Base-by-base conservation (phyloP, 2,797 vertebrate species). In the Tragelaphus oryx region DNA sequence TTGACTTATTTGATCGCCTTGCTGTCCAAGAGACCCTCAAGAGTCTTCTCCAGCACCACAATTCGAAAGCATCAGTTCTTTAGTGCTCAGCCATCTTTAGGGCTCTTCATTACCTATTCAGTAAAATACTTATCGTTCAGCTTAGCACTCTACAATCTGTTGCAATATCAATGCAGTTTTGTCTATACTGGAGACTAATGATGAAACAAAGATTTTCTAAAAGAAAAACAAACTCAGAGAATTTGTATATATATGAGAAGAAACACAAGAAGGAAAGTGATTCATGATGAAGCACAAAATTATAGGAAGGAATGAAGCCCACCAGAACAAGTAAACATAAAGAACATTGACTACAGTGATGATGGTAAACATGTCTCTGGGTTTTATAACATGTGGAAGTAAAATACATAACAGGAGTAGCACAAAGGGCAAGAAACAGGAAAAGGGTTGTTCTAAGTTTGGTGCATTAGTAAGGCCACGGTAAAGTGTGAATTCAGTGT, bases 251-350 rank as follows among this genome's bases (percentile, higher is more conserved):
- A 44, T 12, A 60, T 48, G 74, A 37, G 79, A 54, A 80, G 11
- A 90, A 94, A n/a, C 85, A 80, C 4, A 93, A 54, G n/a, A 84
- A 74, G 28, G 18, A 91, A 84, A 94, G 84, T 59, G 5, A 87
- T 48, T 30, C 41, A 83, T 17, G 6, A 37, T 87, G 48, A 87
- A 84, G 18, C 37, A 94, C 6, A 57, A 50, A 90, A 48, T 85
- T 92, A 85, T 50, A 96, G 46, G 46, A 78, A 87, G 57, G 30
- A 81, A 55, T 87, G 16, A 92, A 80, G 9, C 41, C 41, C 33
- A 52, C 30, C 4, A 44, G 26, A 55, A 60, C 59, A 33, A 55
- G 41, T 83, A 71, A 82, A 76, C 75, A 48, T 65, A 55, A 50
- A 62, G 16, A 92, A 71, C 87, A n/a, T 26, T 68, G 46, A 57